phyloP scores from a whole-genome alignment of 1,140 invertebrate species.

The Philopotamus ludificatus region DNA sequence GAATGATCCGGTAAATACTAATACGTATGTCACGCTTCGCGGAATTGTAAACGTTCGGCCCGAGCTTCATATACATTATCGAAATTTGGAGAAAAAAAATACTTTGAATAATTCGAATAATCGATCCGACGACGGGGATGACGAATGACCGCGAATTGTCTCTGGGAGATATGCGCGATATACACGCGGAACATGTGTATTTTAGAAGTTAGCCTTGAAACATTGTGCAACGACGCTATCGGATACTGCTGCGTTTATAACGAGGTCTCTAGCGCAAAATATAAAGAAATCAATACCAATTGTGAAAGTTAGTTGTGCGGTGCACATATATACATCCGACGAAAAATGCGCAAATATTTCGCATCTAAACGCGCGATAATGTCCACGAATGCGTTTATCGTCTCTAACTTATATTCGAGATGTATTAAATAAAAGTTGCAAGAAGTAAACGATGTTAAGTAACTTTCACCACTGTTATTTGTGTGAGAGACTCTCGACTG shows the following conservation, averaged over 20 bases:
- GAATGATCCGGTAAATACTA: no score
- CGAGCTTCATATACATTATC: no score
- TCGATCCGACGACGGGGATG: no score
- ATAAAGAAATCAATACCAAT: constrained; percentile 31
- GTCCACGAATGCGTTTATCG: not conserved
- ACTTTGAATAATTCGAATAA: no score
- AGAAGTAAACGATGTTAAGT: constrained; percentile 18
- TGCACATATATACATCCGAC: not conserved
- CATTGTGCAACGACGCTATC: constrained; percentile 24
- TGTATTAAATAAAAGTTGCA: constrained; percentile 24
- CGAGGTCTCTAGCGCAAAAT: constrained; percentile 31
- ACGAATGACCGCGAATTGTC: not conserved
- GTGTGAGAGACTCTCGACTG: not conserved
- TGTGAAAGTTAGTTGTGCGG: constrained; percentile 23
- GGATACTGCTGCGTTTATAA: constrained; percentile 21
- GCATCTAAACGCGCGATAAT: not conserved
- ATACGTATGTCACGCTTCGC: no score
- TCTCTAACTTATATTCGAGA: constrained; percentile 27
- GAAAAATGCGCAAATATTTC: no score
- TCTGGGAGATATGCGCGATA: not conserved
- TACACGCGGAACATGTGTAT: constrained; percentile 19
- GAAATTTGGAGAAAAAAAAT: no score
- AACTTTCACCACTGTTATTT: constrained; percentile 19
- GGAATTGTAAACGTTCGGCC: no score
- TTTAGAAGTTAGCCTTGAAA: constrained; percentile 26